Evolutionary conservation across 2,797 vertebrate species (phyloP).

Genomic region (Gobio occitaniae): DNA sequence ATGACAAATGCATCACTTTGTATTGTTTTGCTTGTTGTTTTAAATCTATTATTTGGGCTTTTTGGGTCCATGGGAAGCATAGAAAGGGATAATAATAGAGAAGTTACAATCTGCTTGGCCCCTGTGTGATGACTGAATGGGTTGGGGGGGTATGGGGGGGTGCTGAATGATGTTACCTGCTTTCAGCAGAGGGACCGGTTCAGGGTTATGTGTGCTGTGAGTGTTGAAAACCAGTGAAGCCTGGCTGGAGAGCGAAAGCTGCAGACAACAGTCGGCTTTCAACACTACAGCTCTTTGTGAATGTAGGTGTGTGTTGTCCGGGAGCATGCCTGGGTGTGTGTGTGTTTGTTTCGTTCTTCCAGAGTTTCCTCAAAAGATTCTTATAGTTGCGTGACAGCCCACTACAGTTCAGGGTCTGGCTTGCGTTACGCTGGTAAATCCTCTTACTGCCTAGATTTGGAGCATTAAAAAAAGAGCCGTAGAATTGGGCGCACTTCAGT

Average conservation of each 20-base stretch:
- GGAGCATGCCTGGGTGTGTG: background rate
- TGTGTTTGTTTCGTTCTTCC: slow-evolving; percentile 26
- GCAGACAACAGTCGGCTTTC: slow-evolving; percentile 22
- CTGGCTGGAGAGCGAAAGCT: slow-evolving; percentile 37
- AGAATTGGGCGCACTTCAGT: slow-evolving; percentile 50
- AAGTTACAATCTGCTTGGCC: background rate
- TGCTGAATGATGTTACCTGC: slow-evolving; percentile 32
- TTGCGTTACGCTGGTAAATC: slow-evolving; percentile 51
- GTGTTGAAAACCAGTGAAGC: slow-evolving; percentile 41
- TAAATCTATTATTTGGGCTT: background rate
- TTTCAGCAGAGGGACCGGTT: slow-evolving; percentile 37
- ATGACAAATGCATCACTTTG: background rate
- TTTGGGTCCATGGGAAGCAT: background rate
- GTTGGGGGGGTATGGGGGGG: background rate
- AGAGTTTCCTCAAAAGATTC: slow-evolving; percentile 29
- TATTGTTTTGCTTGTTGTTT: background rate
- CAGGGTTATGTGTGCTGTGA: slow-evolving; percentile 36
- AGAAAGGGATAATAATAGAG: background rate
- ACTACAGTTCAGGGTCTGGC: slow-evolving; percentile 38
- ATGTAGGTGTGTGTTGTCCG: slow-evolving; percentile 26
- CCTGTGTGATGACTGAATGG: slow-evolving; percentile 24
- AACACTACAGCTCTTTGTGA: slow-evolving; percentile 31
- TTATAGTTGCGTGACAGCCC: slow-evolving; percentile 52
- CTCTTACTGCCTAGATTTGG: slow-evolving; percentile 53
- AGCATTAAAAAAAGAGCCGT: slow-evolving; percentile 29